Evolutionary conservation across 2,888 invertebrate species (phyloP), one percentile per base, ranked within the genome.

Genomic region (Allygus modestus): DNA sequence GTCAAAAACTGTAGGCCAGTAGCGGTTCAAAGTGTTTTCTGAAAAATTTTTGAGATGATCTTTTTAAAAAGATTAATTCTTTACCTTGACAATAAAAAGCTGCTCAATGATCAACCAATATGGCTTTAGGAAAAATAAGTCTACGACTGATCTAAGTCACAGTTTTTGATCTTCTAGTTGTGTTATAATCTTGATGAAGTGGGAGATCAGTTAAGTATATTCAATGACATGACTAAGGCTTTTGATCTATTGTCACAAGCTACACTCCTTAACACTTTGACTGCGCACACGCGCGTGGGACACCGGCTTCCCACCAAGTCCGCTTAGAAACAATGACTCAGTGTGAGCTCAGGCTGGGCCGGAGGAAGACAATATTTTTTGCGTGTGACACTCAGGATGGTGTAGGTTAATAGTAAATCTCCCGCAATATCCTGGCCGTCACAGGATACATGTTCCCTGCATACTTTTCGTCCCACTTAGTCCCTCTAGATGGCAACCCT

Each of bases 1-100:
- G 58, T 81, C 4, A 31, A 41, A 4, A 46, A 58, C 20, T 81
- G 31, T 33, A 81, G 81, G 28, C 81, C 81, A 51, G 58, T 58
- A 0, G 58, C 81, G 15, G 54, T 81, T 1, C 81, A 81, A 58
- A 81, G 81, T 81, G 81, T 81, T 46, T 81, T 81, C n/a, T 81
- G 61, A 0, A 81, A 58, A 51, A 31, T 61, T n/a, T 37, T 81
- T 58, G 54, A 81, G n/a, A 81, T 81, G 11, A 58, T 33, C n/a
- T 51, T 81, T 41, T 61, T 58, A 31, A 81, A n/a, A 33, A 54
- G 81, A 61, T 51, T 81, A 33, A 28, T 81, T 9, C 28, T 5
- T 1, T 81, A 28, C n/a, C 20, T 81, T 17, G 41, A 81, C 9
- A 81, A 28, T 54, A 54, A 33, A n/a, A 11, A 58, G 5, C 20